These are phyloP conservation scores for Sorex fumeus DNA, from an alignment of 2,113 vertebrate genomes.

Conservation along the genomic window DNA sequence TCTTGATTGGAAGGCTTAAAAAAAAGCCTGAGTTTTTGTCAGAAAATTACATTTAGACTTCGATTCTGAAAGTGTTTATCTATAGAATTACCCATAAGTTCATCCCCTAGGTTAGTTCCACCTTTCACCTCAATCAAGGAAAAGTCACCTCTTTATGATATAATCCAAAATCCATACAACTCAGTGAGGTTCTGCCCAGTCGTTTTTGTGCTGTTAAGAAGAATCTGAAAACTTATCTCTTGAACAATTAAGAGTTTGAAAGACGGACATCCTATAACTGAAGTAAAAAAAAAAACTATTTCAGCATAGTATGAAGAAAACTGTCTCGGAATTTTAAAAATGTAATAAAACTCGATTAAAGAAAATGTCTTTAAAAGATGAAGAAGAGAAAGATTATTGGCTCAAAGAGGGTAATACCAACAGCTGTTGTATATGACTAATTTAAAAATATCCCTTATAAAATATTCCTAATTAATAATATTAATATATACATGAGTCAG, in stretches of 20 bases:
- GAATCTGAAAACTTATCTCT: constrained; percentile 80
- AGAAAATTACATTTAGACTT: constrained; percentile 84
- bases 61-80: constrained; percentile 77
- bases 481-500: constrained; percentile 1
- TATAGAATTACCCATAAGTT: constrained; percentile 81
- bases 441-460: constrained; percentile 12
- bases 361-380: constrained; percentile 7
- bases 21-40: constrained; percentile 71
- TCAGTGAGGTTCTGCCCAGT: constrained; percentile 72
- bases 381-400: background rate
- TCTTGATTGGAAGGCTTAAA: constrained; percentile 74
- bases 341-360: background rate
- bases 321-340: constrained; percentile 13
- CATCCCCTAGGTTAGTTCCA: constrained; percentile 84
- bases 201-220: constrained; percentile 73
- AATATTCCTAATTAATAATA: background rate
- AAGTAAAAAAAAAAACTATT: background rate
- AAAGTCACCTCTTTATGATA: constrained; percentile 83
- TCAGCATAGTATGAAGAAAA: constrained; percentile 43
- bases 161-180: constrained; percentile 87
- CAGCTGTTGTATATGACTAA: background rate
- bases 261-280: constrained; percentile 53
- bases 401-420: background rate
- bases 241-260: constrained; percentile 80
- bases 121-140: constrained; percentile 85